Percentiles rank a stretch among this genome's conserved stretches.
phyloP scores from a whole-genome alignment of 2,113 vertebrate species.

The Eptesicus fuscus region DNA sequence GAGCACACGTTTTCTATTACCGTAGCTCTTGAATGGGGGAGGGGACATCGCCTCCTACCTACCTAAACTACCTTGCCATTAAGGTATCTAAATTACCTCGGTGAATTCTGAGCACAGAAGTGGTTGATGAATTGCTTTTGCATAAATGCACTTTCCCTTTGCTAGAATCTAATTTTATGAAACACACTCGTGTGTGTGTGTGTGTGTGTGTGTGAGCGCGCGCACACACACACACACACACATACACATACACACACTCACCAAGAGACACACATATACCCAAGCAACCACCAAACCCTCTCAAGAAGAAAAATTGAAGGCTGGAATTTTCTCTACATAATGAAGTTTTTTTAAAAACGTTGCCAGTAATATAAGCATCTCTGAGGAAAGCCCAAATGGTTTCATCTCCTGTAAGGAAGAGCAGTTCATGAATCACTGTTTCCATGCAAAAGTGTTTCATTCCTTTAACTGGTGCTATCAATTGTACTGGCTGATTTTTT shows the following conservation, averaged over 20 bases:
- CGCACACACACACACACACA: not conserved
- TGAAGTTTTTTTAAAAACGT: constrained; percentile 80
- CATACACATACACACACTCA: constrained; percentile 5
- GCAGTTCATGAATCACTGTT: constrained; percentile 82
- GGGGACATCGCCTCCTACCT: constrained; percentile 81
- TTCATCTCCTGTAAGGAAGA: constrained; percentile 76
- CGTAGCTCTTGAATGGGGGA: constrained; percentile 77
- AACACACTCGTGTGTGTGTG: constrained; percentile 48
- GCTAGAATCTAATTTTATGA: constrained; percentile 84
- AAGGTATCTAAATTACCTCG: constrained; percentile 89
- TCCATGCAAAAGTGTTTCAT: constrained; percentile 73
- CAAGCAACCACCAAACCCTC: constrained; percentile 79
- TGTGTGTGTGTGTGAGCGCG: not conserved
- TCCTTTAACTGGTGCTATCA: constrained; percentile 76
- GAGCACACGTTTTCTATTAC: constrained; percentile 80
- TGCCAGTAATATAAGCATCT: constrained; percentile 80
- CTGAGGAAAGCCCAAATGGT: constrained; percentile 79
- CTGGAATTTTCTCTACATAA: constrained; percentile 82
- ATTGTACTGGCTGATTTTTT: constrained; percentile 68
- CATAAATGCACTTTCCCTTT: constrained; percentile 86
- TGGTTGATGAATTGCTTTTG: constrained; percentile 90
- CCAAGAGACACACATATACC: constrained; percentile 62
- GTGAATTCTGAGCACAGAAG: constrained; percentile 89
- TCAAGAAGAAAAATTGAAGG: constrained; percentile 84
- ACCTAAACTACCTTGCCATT: constrained; percentile 87